Evolutionary conservation across 2,797 vertebrate genomes (phyloP), one percentile per base, ranked within the genome.

Genomic region (Pteronotus mesoamericanus): DNA sequence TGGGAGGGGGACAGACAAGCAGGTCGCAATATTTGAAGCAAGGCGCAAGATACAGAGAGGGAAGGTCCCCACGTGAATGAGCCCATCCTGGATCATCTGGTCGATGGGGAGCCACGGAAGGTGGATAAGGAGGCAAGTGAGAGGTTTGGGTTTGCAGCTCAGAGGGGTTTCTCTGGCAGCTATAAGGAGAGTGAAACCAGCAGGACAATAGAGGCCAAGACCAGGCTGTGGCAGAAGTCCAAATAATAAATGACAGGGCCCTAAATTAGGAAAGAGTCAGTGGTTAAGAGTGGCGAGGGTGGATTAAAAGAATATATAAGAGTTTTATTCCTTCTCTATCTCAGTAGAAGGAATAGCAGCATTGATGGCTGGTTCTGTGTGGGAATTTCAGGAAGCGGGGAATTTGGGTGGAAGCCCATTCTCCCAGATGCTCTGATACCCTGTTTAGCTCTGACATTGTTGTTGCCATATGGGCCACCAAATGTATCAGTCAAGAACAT

Each of bases 101-200:
- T 34, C 19, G 10, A 18, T 22, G 74, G 77, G 22, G 15, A 29
- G 37, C 42, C 2, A 0, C 3, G 4, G n/a, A 22, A n/a, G 53
- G 5, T 1, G 3, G 26, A 11, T 21, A 59, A 22, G 21, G 69
- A 37, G 51, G 15, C 0, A 0, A 29, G 71, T 8, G 9, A n/a
- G 37, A 34, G 14, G 26, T 8, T 21, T 0, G 0, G 9, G 6
- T 55, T 9, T 84, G 37, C 10, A 46, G 32, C 71, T 86, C 61
- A 61, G 64, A 61, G 22, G 29, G 5, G 14, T 44, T 32, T 29
- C 42, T 66, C 29, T 26, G 77, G 39, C 74, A 72, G 34, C 26
- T 15, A 5, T 15, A 29, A 83, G 44, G 37, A 84, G 26, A 39
- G 32, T 24, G 42, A 42, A 10, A 26, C 9, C 5, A 7, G 74